Evolutionary conservation across 2,888 invertebrate genomes (phyloP).

Genomic region (Helleia helle): DNA sequence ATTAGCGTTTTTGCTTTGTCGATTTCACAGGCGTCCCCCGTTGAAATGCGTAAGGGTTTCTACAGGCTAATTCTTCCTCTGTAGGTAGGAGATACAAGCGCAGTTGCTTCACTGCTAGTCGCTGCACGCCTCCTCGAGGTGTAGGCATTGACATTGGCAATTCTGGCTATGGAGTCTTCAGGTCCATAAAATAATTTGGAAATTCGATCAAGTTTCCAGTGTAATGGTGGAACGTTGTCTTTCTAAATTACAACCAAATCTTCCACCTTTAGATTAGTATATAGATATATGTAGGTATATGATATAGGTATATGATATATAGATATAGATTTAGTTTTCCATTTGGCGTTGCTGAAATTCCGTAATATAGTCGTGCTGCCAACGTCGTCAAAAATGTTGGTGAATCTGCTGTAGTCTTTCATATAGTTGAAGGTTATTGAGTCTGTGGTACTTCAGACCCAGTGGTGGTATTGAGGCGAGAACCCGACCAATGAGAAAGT

Average conservation of each 20-base stretch:
- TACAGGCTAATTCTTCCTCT: not conserved
- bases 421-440: conserved; percentile 8
- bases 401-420: conserved; percentile 10
- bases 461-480: conserved; percentile 13
- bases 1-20: too few relatives aligned
- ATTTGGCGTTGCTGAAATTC: conserved; percentile 6
- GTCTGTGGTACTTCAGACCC: too few relatives aligned
- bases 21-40: too few relatives aligned
- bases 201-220: too few relatives aligned
- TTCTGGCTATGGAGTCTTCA: conserved; percentile 12
- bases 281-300: too few relatives aligned
- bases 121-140: conserved; percentile 2
- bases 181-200: too few relatives aligned
- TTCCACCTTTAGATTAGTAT: not conserved
- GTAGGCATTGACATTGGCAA: conserved; percentile 14
- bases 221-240: too few relatives aligned
- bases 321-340: not conserved
- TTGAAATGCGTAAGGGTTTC: not conserved
- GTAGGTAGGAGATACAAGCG: conserved; percentile 10
- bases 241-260: conserved; percentile 11
- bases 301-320: too few relatives aligned
- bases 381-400: conserved; percentile 17
- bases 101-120: conserved; percentile 11
- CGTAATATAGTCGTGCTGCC: conserved; percentile 8
- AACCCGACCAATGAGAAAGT: conserved; percentile 17